phyloP scores from a whole-genome alignment of 2,113 vertebrate genomes.

The Marcusenius ussheri region DNA sequence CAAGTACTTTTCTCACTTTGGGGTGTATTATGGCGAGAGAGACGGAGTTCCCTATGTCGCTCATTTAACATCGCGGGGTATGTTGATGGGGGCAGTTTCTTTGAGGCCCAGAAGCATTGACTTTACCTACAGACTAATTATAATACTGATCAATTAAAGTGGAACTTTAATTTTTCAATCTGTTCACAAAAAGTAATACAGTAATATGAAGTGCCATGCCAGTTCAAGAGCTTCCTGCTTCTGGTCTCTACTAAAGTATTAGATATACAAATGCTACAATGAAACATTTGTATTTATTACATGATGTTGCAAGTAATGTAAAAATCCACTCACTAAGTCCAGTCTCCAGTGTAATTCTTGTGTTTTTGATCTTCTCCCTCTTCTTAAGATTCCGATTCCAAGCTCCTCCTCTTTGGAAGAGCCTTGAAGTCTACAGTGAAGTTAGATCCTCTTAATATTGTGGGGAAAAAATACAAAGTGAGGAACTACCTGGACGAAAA shows the following conservation, averaged over 20 bases:
- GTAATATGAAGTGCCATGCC: background rate
- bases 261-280: background rate
- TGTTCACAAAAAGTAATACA: background rate
- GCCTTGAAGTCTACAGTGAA: conserved; percentile 59
- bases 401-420: conserved; percentile 56
- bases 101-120: background rate
- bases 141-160: background rate
- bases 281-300: background rate
- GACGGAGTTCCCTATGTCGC: conserved; percentile 64
- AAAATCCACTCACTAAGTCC: background rate
- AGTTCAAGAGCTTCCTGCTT: background rate
- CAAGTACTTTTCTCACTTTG: conserved; percentile 65
- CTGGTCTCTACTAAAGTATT: background rate
- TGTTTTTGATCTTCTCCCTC: background rate
- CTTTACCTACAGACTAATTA: background rate
- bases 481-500: conserved; percentile 60
- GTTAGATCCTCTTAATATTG: conserved; percentile 56
- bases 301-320: background rate
- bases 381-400: conserved; percentile 55
- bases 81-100: background rate
- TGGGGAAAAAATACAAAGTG: conserved; percentile 61
- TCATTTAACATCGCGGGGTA: conserved; percentile 61
- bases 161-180: background rate
- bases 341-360: background rate
- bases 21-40: conserved; percentile 61